These are phyloP conservation scores for Apostichopus leukothele DNA, from an alignment of 53 echinoderm and acorn worm species.

Conservation along the genomic window DNA sequence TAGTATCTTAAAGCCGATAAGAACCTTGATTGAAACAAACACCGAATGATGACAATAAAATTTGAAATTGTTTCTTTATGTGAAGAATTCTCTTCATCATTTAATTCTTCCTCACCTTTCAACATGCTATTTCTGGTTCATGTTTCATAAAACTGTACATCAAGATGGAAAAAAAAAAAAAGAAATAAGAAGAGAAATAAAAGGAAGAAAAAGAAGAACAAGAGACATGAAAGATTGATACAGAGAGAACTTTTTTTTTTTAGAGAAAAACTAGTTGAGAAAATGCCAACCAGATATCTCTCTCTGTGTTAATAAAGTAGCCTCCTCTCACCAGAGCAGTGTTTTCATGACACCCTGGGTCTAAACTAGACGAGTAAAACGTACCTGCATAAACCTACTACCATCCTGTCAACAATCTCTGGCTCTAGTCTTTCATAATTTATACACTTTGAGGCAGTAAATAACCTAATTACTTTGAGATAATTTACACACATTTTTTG, in stretches of 20 bases:
- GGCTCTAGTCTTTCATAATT: constrained; percentile 11
- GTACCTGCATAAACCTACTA: not conserved
- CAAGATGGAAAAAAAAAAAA: constrained; percentile 47
- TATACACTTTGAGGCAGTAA: constrained; percentile 44
- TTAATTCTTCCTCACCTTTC: constrained; percentile 39
- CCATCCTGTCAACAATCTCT: not conserved
- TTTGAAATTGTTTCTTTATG: not conserved
- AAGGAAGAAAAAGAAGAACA: not conserved
- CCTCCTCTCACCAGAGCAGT: not conserved
- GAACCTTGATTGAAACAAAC: not conserved
- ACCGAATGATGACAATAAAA: not conserved
- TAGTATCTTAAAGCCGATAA: too few species aligned
- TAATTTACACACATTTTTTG: constrained; percentile 24
- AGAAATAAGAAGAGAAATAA: not conserved
- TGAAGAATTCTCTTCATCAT: constrained; percentile 28
- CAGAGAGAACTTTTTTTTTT: not conserved
- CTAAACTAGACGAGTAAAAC: not conserved
- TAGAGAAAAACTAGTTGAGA: constrained; percentile 19
- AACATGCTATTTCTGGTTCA: constrained; percentile 41
- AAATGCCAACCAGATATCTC: not conserved
- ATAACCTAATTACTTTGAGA: constrained; percentile 23
- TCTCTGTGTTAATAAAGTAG: not conserved
- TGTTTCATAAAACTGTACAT: constrained; percentile 53
- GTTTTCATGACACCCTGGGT: not conserved
- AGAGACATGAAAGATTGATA: constrained; percentile 22